These are phyloP conservation scores for Lamellibrachia luymesi DNA, from an alignment of 1,140 invertebrate genomes.

Conservation along the genomic window DNA sequence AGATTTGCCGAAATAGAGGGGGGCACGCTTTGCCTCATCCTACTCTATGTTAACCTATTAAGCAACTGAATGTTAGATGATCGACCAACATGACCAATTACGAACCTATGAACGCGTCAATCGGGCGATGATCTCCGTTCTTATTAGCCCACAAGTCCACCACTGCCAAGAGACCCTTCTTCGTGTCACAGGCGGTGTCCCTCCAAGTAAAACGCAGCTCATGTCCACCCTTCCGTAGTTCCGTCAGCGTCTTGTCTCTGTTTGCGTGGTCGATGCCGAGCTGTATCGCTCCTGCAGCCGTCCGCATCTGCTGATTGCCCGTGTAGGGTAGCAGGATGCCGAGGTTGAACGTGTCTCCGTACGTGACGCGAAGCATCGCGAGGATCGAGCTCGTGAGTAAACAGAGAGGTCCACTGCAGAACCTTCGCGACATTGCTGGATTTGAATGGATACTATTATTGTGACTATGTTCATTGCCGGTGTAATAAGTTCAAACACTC, in stretches of 20 bases:
- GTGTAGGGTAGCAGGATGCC: background rate
- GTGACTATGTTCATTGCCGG: background rate
- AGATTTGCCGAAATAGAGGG: too few relatives aligned
- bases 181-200: background rate
- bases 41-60: too few relatives aligned
- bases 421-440: background rate
- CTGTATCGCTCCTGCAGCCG: background rate
- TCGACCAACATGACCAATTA: background rate
- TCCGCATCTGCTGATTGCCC: background rate
- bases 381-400: background rate
- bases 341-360: background rate
- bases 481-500: too few relatives aligned
- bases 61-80: too few relatives aligned
- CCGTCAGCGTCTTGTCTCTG: conserved; percentile 2
- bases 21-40: too few relatives aligned
- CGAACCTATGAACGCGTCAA: conserved; percentile 12
- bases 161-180: background rate
- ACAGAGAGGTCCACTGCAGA: background rate
- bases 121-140: background rate
- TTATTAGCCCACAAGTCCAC: background rate
- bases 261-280: background rate
- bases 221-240: background rate
- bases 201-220: background rate
- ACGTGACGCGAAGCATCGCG: background rate
- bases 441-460: background rate